Conservation (phyloP, 2,888 invertebrate species). For the Platycheirus albimanus region DNA sequence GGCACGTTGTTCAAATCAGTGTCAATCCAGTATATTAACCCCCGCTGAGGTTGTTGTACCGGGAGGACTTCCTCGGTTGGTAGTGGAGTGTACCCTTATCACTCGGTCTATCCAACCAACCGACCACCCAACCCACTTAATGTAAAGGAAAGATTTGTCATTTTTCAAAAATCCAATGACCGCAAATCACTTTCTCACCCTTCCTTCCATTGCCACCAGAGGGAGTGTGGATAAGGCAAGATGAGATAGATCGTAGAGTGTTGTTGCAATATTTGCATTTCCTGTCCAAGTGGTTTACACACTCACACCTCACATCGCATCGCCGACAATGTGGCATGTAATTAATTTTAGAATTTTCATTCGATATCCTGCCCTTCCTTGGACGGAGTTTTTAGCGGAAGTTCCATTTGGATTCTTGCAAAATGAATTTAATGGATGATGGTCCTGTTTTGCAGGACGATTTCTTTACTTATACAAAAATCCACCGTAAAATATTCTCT, state of each 20-base stretch:
- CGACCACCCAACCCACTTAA: slow-evolving; percentile 51
- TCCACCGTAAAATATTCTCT: too few relatives aligned
- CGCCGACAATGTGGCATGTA: slow-evolving; percentile 55
- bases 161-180: slow-evolving; percentile 73
- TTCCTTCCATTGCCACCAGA: neutral
- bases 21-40: slow-evolving; percentile 70
- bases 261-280: slow-evolving; percentile 72
- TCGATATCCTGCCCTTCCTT: slow-evolving; percentile 53
- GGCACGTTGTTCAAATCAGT: slow-evolving; percentile 73
- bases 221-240: neutral
- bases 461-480: slow-evolving; percentile 23
- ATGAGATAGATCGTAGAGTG: slow-evolving; percentile 12
- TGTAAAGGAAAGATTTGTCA: slow-evolving; percentile 59
- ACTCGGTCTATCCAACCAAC: too few relatives aligned
- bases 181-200: slow-evolving; percentile 54
- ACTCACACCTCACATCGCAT: slow-evolving; percentile 72
- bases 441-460: slow-evolving; percentile 10
- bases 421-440: slow-evolving; percentile 66
- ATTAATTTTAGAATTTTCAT: slow-evolving; percentile 69
- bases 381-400: slow-evolving; percentile 50
- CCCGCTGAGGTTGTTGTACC: slow-evolving; percentile 69
- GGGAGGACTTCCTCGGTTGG: slow-evolving; percentile 13
- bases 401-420: slow-evolving; percentile 66
- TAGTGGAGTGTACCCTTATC: slow-evolving; percentile 43
- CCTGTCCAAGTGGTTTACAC: slow-evolving; percentile 50